Conservation (phyloP, 2,797 vertebrate genomes). For the Chelmon rostratus region DNA sequence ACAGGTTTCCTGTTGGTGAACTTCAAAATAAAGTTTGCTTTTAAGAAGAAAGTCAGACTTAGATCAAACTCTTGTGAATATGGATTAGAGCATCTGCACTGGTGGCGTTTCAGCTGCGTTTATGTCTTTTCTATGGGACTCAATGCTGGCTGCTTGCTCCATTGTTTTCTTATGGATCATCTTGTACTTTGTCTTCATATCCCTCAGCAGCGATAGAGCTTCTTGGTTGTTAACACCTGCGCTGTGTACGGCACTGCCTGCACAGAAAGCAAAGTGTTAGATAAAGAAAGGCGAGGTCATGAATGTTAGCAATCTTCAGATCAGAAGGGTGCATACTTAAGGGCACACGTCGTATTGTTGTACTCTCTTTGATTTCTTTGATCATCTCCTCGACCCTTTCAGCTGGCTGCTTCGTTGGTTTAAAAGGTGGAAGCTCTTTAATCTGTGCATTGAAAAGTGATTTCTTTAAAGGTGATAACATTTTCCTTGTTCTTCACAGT, state of each 20-base stretch:
- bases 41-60: not conserved
- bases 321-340: constrained; percentile 69
- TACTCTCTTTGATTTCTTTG: constrained; percentile 68
- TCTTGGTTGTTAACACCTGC: constrained; percentile 60
- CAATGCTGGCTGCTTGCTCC: constrained; percentile 51
- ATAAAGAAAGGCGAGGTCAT: not conserved
- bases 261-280: constrained; percentile 20
- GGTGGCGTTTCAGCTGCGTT: constrained; percentile 7
- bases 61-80: not conserved
- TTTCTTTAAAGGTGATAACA: constrained; percentile 1
- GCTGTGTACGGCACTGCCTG: constrained; percentile 66
- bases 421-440: constrained; percentile 63
- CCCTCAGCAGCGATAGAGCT: constrained; percentile 75
- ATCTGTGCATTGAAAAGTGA: constrained; percentile 61
- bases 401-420: constrained; percentile 51
- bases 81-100: constrained; percentile 3
- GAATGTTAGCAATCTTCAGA: not conserved
- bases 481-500: not conserved
- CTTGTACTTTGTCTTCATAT: constrained; percentile 79
- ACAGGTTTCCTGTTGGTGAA: not conserved
- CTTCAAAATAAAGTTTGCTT: not conserved
- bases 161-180: constrained; percentile 63
- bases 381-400: constrained; percentile 75
- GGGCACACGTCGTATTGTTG: constrained; percentile 65
- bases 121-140: constrained; percentile 31